Percentiles rank a stretch among this genome's conserved stretches.
Conservation (phyloP, 2,113 vertebrate genomes). For the Rallus limicola region DNA sequence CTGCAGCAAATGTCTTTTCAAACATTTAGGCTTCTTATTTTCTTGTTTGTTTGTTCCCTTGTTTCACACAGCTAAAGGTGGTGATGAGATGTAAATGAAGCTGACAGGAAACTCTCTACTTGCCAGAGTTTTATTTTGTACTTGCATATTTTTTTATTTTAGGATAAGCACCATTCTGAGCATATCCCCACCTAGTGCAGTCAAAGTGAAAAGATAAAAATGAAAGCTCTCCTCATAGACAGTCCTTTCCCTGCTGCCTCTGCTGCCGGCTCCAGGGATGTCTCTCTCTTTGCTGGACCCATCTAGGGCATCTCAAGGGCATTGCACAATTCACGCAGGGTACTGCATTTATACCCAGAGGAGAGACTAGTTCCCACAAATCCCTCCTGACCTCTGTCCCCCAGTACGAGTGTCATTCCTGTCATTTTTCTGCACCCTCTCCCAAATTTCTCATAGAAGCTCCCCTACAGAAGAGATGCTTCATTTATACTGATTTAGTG, state of each 20-base stretch:
- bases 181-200: neutral
- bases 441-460: neutral
- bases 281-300: neutral
- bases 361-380: neutral
- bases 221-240: neutral
- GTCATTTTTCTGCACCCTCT: neutral
- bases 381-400: neutral
- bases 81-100: neutral
- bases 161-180: neutral
- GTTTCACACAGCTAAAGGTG: neutral
- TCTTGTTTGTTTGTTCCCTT: neutral
- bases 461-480: neutral
- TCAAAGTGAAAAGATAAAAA: neutral
- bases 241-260: neutral
- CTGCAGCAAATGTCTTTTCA: neutral
- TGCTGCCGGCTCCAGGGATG: neutral
- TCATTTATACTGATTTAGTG: neutral
- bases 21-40: neutral
- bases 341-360: accelerated
- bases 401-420: neutral
- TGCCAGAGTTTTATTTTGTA: neutral
- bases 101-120: neutral
- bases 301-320: neutral
- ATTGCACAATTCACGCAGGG: accelerated
- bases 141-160: neutral